Evolutionary conservation across 2,113 vertebrate species (phyloP), one percentile per base, ranked within the genome.

Genomic region (Pantherophis guttatus): DNA sequence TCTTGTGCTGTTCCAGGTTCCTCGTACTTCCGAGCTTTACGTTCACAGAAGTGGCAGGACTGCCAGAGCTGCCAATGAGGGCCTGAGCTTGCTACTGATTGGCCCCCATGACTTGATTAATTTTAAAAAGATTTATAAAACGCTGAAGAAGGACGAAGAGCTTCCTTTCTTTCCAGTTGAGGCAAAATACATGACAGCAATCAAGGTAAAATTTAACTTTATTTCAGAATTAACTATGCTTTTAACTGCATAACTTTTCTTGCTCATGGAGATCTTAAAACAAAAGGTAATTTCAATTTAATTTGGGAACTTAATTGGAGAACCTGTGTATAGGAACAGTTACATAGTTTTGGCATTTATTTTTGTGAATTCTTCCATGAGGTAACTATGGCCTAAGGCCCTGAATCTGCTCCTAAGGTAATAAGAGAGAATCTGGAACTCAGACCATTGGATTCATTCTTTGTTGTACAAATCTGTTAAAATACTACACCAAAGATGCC

Each of bases 21-120:
- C 99, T 10, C 98, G 99, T 53, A 99, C 99, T 0, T 99, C 99
- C 0, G 99, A 99, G 97, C 98, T 98, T 0, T 99, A 99, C 0
- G 98, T 99, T 54, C 99, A 99, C 96, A 98, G 99, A 23, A 99
- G 99, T 0, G 99, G 99, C 86, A 97, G 99, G 44, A 99, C 99
- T 5, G 99, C 99, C 8, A 98, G 99, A 92, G 99, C 98, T 15
- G 96, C 98, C 70, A 98, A 94, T 3, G 98, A 99, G 70, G 99
- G 99, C 88, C 98, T 99, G 24, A 99, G 98, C 95, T 96, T 99
- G 52, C 95, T 99, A 94, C 96, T 99, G 8, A 97, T 99, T 0
- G 98, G 99, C 4, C 99, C 99, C 3, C 98, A 98, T 3, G 99
- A 99, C 94, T 89, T 99, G 96, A 96, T 99, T 58, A 98, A 99